Conservation (phyloP, 2,113 vertebrate species). For the Phycodurus eques region DNA sequence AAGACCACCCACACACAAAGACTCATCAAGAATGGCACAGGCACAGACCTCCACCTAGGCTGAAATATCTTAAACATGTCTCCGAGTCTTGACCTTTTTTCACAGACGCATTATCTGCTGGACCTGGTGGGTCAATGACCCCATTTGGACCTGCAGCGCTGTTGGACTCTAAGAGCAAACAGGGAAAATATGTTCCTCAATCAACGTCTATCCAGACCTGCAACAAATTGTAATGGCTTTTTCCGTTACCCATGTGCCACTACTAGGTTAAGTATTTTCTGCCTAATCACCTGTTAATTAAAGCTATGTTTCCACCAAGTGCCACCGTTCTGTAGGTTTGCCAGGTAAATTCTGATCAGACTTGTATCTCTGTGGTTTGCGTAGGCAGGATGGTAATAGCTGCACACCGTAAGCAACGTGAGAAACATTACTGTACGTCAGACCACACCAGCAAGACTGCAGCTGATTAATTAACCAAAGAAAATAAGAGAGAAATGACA, state of each 20-base stretch:
- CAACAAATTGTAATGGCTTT: too few relatives aligned
- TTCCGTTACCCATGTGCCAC: too few relatives aligned
- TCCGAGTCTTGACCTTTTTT: not conserved
- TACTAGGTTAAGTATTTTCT: too few relatives aligned
- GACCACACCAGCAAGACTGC: not conserved
- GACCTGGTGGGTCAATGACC: too few relatives aligned
- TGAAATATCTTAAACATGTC: not conserved
- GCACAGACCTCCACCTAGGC: not conserved
- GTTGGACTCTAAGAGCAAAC: too few relatives aligned
- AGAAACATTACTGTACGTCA: not conserved
- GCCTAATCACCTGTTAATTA: too few relatives aligned
- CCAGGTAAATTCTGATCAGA: not conserved
- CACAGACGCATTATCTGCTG: not conserved
- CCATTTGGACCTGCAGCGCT: too few relatives aligned
- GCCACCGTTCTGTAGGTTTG: not conserved
- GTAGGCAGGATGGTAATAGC: not conserved
- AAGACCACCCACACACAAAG: constrained; percentile 47
- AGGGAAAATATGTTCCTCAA: too few relatives aligned
- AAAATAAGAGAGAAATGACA: too few relatives aligned
- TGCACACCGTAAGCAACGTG: not conserved
- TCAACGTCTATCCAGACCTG: too few relatives aligned
- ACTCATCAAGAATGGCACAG: not conserved
- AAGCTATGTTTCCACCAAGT: not conserved
- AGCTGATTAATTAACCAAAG: too few relatives aligned
- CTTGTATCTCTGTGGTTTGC: not conserved